Base-by-base conservation (phyloP, 2,888 invertebrate genomes). In the Nymphalis polychloros region DNA sequence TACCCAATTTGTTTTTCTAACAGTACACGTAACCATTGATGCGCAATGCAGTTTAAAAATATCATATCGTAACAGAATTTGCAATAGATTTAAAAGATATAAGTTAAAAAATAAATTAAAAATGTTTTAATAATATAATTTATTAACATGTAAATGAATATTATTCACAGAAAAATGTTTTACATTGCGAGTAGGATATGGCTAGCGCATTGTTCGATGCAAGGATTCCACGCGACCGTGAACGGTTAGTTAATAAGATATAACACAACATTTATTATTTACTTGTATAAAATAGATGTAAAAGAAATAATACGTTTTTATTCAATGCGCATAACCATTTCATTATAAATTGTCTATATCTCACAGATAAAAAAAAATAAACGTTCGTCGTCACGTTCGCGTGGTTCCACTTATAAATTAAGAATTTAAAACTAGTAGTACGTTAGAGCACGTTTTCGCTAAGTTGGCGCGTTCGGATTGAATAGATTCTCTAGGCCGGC, bases 401-500 rank as follows among this genome's bases (percentile, higher is more conserved):
- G 57, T 69, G 69, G 67, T 55, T 69, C 72, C 69, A 41, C n/a
- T n/a, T 62, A 16, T 64, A 64, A 13, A 41, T 41, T 27, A 55
- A 41, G 23, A 68, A 64, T 67, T 71, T 64, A 69, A 46, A 61
- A 41, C 65, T 62, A 70, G 20, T 62, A 70, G 20, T 59, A 17
- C 8, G 52, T 48, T 55, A 60, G 67, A 59, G 63, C 49, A 52
- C 46, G 6, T 48, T 53, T 49, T 50, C 66, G 86, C 85, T 89
- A 89, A 49, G 88, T 85, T 73, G 86, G 85, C 8, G 86, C 83
- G 70, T 78, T 78, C 49, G 82, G 69, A 4, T 85, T 84, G 82
- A 92, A 93, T 64, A 93, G 78, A 17, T 79, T 78, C 7, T 89
- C 86, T 31, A 92, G 76, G 2, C 82, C 85, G 20, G 87, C 85